A percentile compares a stretch with the other conserved stretches of the same genome.
phyloP scores from a whole-genome alignment of 2,888 invertebrate genomes.

The Fragum sueziense region DNA sequence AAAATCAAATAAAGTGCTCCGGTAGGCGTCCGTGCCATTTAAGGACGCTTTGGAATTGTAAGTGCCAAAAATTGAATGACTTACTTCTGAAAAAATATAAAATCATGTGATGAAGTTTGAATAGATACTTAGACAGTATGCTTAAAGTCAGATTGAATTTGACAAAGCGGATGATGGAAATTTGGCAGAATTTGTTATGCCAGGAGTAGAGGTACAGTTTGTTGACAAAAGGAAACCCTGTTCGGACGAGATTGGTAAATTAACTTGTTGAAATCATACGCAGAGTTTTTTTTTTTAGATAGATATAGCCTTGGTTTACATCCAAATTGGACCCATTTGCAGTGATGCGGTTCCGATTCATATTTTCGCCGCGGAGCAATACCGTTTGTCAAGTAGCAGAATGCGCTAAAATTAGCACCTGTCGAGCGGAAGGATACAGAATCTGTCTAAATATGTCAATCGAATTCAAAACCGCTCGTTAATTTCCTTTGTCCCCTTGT shows the following conservation, averaged over 20 bases:
- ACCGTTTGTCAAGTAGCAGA: slow-evolving; percentile 31
- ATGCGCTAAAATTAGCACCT: slow-evolving; percentile 58
- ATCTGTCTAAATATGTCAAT: slow-evolving; percentile 48
- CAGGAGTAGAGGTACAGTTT: not conserved
- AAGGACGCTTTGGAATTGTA: not conserved
- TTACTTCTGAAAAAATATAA: not conserved
- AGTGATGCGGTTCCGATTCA: not conserved
- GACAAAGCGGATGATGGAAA: not conserved
- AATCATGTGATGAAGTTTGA: not conserved
- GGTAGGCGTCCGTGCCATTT: slow-evolving; percentile 9
- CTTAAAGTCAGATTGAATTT: not conserved
- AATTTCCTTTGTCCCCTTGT: slow-evolving; percentile 39
- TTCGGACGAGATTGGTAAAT: not conserved
- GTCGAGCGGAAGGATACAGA: slow-evolving; percentile 37
- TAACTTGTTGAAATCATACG: not conserved
- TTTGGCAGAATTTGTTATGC: not conserved
- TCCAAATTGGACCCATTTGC: not conserved
- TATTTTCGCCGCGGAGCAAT: slow-evolving; percentile 28
- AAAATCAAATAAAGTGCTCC: slow-evolving; percentile 48
- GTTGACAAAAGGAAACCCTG: not conserved
- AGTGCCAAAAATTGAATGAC: not conserved
- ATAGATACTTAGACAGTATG: not conserved
- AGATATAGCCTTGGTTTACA: too few relatives aligned
- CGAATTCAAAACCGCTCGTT: slow-evolving; percentile 27
- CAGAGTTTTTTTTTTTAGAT: too few relatives aligned